phyloP scores from a whole-genome alignment of 2,797 vertebrate species.

The Phrynocephalus guinanensis region DNA sequence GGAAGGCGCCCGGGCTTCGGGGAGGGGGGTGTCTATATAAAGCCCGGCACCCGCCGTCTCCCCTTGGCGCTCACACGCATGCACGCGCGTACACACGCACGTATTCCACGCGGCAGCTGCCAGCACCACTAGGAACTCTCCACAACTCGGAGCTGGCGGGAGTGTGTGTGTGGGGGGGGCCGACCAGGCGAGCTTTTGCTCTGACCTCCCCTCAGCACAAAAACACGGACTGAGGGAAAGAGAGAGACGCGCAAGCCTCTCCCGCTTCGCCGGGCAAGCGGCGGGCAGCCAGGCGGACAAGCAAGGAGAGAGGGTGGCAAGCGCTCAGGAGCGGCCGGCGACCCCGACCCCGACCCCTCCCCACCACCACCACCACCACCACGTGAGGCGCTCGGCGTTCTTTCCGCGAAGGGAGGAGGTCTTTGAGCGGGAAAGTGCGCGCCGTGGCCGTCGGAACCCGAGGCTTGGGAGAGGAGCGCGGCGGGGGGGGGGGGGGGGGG shows the following conservation, averaged over 20 bases:
- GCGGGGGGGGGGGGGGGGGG: not conserved
- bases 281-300: not conserved
- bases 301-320: not conserved
- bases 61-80: not conserved
- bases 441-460: not conserved
- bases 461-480: not conserved
- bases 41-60: not conserved
- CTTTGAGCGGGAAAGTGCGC: too few relatives aligned
- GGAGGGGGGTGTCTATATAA: slow-evolving; percentile 22
- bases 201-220: not conserved
- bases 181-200: not conserved
- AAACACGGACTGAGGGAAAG: too few relatives aligned
- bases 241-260: not conserved
- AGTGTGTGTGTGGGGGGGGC: too few relatives aligned
- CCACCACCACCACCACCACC: not conserved
- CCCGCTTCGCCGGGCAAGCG: not conserved
- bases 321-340: not conserved
- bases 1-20: not conserved
- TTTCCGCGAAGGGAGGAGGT: not conserved
- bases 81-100: not conserved
- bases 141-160: not conserved
- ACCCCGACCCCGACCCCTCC: too few relatives aligned
- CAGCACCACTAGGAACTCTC: not conserved
- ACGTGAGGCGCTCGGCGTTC: slow-evolving; percentile 22
- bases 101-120: not conserved